phyloP scores from a whole-genome alignment of 37 sponge, comb jelly and placozoan species.

The Chondrosia reniformis region DNA sequence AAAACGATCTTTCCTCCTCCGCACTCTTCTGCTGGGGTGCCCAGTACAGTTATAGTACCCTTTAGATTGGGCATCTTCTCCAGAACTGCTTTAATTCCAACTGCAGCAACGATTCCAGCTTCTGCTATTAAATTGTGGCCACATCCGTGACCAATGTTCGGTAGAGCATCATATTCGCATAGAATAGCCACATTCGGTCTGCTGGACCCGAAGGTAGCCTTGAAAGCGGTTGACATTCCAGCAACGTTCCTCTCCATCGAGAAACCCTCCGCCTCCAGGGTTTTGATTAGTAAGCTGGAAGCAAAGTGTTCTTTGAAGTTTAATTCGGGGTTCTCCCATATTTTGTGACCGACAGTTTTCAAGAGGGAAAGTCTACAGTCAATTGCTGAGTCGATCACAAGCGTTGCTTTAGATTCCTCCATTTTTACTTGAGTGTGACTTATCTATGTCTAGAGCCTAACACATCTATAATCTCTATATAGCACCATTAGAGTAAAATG shows the following conservation, averaged over 20 bases:
- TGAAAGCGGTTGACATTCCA: conserved; percentile 69
- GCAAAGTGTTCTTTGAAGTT: conserved; percentile 49
- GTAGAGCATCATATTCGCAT: conserved; percentile 89
- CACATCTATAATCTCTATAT: no score
- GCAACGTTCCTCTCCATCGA: conserved; percentile 48
- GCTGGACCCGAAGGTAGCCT: conserved; percentile 69
- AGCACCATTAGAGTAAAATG: no score
- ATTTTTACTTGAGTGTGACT: no score
- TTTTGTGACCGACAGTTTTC: conserved; percentile 7
- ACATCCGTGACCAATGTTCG: conserved; percentile 86
- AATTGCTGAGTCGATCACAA: no score
- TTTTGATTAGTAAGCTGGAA: conserved; percentile 28
- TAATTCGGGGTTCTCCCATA: conserved; percentile 58
- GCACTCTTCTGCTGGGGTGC: conserved; percentile 91
- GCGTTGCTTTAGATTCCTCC: no score
- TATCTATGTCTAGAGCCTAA: no score
- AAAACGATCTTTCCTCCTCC: conserved; percentile 76
- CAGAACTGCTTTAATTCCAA: conserved; percentile 67
- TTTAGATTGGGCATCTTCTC: background rate
- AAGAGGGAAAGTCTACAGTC: conserved; percentile 1
- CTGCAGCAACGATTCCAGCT: conserved; percentile 78
- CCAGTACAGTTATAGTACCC: conserved; percentile 65
- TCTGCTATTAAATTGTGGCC: conserved; percentile 89
- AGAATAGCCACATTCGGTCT: conserved; percentile 63
- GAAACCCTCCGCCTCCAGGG: conserved; percentile 67